Evolutionary conservation across 2,113 vertebrate genomes (phyloP), one percentile per base, ranked within the genome.

Genomic region (Papio anubis): DNA sequence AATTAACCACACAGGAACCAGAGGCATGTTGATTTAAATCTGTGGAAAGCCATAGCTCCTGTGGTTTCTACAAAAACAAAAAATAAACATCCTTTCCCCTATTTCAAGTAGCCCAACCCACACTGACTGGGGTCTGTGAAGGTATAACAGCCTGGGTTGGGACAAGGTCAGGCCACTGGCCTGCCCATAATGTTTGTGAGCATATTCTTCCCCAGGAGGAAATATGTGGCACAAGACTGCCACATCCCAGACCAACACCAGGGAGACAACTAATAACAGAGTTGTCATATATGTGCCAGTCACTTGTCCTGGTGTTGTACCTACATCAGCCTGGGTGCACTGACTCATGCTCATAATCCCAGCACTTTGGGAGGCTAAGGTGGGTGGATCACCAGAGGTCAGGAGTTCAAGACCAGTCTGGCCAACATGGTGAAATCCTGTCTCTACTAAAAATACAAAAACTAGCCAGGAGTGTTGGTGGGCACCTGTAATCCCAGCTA

Each of bases 1-100:
- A 96, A 97, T 98, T 96, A 96, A 38, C 61, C 95, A 70, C 85
- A 73, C 4, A 75, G 96, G 97, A 95, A 93, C 66, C 59, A 92
- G 48, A 68, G 57, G 11, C 55, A 43, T 75, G 75, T 48, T 92
- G 81, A 96, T 90, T 94, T 96, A 90, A 93, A 96, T 85, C 85
- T 79, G 30, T 64, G 85, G 79, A 93, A 97, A 97, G 81, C 45
- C 80, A 70, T 20, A 88, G 50, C 68, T 97, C 76, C 17, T 40
- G n/a, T 40, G 76, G 61, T 72, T 91, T 96, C 81, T 94, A 90
- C 55, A 87, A 89, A 98, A 97, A 95, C 66, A 95, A 80, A 79
- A 81, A 94, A 64, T 64, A 90, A 93, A 85, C 73, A 92, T 66
- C 66, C 7, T 90, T 61, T 85, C 4, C 2, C 10, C 23, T 2